Evolutionary conservation across 2,888 invertebrate species (phyloP), one percentile per base, ranked within the genome.

Genomic region (Cheiracanthium punctorium): DNA sequence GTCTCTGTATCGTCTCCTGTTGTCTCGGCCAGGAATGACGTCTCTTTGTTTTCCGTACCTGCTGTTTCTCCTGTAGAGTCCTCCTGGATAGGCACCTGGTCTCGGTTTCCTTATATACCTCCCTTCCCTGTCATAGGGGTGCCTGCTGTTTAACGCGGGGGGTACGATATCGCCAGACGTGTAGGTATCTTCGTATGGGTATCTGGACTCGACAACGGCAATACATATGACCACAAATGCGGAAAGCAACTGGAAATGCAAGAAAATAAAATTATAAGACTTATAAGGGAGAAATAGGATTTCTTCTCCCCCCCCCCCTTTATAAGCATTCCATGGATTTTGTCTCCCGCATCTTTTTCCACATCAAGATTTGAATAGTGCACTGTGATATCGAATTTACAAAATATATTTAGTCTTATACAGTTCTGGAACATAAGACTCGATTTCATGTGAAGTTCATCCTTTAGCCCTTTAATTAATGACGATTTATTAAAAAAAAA

Each of bases 111-210:
- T 32, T 0, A n/a, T 8, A 8, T 69, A 28, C 2, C 69, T 8
- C 14, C 67, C 30, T 20, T 33, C 67, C 17, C 72, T 72, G 64
- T 17, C 72, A n/a, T 73, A 17, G 1, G 43, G 32, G n/a, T 41
- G 37, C 24, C 37, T n/a, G 37, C 20, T 17, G 17, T 33, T 48
- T 5, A 20, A 33, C 20, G 37, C 67, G 29, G 32, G 65, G 17
- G 76, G 76, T 0, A 84, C 82, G 7, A 84, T 67, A 32, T 84
- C 77, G 0, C 82, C 82, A 7, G 65, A 1, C 28, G 67, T 77
- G 82, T 84, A 84, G 0, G 77, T 48, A 37, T 84, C 82, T 43
- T 84, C 77, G 8, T 84, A 84, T 0, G 82, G 82, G 1, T 82
- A 82, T 24, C 82, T 71, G 70, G 70, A 71, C 28, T 82, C 82